phyloP scores from a whole-genome alignment of 53 echinoderm and acorn worm species.

The Stichopus horrens region DNA sequence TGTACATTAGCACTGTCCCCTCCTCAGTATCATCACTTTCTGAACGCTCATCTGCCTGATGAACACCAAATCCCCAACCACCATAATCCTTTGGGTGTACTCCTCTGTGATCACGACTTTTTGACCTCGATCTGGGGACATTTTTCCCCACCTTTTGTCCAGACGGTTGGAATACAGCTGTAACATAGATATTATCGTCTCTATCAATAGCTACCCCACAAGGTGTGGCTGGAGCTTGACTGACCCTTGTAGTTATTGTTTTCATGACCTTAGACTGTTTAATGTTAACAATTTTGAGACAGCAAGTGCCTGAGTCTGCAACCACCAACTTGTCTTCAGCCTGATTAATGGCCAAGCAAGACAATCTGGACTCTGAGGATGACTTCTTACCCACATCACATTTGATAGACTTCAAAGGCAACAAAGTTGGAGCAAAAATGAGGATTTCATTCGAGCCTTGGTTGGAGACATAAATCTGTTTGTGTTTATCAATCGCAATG shows the following conservation, averaged over 20 bases:
- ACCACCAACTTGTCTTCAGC: conserved; percentile 27
- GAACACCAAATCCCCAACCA: not conserved
- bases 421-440: not conserved
- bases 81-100: not conserved
- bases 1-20: not conserved
- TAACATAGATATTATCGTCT: conserved; percentile 41
- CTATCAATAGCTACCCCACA: conserved; percentile 27
- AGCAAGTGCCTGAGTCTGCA: not conserved
- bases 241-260: conserved; percentile 10
- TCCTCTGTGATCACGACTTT: too few relatives aligned
- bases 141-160: conserved; percentile 6
- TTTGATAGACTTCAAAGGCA: not conserved
- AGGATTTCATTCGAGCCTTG: not conserved
- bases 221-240: conserved; percentile 27
- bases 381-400: conserved; percentile 13
- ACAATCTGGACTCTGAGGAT: not conserved
- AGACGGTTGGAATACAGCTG: not conserved
- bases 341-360: conserved; percentile 22
- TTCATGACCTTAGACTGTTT: not conserved
- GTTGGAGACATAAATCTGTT: conserved; percentile 11
- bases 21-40: too few relatives aligned
- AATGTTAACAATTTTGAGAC: conserved; percentile 8
- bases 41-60: too few relatives aligned
- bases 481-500: conserved; percentile 20
- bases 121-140: not conserved